A percentile compares a stretch with the other conserved stretches of the same genome.
These are phyloP conservation scores for Margaritifera margaritifera DNA, from an alignment of 2,888 invertebrate species.

Conservation along the genomic window DNA sequence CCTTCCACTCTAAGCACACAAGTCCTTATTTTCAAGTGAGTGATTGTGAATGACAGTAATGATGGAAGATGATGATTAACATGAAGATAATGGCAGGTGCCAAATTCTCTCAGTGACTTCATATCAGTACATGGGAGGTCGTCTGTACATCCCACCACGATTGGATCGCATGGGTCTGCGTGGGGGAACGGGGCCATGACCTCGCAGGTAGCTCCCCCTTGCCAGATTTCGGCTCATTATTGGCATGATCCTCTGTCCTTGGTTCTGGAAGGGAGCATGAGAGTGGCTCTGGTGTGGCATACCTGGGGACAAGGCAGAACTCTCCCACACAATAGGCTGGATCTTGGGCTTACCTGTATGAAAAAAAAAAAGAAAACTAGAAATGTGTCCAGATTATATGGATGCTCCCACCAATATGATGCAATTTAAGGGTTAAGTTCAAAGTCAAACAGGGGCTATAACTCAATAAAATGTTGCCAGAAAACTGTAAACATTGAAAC, in stretches of 20 bases:
- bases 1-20: too few relatives aligned
- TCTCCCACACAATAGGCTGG: constrained; percentile 60
- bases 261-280: constrained; percentile 9
- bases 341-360: constrained; percentile 53
- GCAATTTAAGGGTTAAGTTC: too few relatives aligned
- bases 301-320: constrained; percentile 15
- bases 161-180: constrained; percentile 14
- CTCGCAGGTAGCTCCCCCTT: constrained; percentile 24
- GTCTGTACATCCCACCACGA: constrained; percentile 30
- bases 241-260: constrained; percentile 6
- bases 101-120: background rate
- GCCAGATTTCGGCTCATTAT: too few relatives aligned
- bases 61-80: too few relatives aligned
- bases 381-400: too few relatives aligned
- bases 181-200: constrained; percentile 8
- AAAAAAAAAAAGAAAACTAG: background rate
- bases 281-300: constrained; percentile 12
- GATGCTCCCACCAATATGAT: too few relatives aligned
- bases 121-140: constrained; percentile 20
- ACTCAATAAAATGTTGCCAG: too few relatives aligned
- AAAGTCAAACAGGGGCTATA: too few relatives aligned
- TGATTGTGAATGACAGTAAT: too few relatives aligned
- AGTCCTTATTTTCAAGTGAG: too few relatives aligned
- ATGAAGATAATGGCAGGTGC: background rate
- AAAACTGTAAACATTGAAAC: too few relatives aligned